Evolutionary conservation across 2,797 vertebrate species (phyloP).

Genomic region (Lerista edwardsae): DNA sequence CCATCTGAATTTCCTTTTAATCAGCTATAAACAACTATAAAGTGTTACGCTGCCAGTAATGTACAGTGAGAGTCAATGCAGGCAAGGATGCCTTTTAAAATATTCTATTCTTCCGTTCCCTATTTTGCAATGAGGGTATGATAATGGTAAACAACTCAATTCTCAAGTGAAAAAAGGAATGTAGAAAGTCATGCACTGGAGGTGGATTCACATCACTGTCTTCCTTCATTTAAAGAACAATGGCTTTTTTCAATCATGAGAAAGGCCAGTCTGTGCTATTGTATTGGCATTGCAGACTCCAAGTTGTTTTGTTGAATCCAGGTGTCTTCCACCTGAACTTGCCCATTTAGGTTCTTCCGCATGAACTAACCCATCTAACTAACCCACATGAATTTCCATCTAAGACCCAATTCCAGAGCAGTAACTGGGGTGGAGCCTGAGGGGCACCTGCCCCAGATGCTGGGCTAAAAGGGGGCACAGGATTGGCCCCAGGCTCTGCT

Average conservation of each 20-base stretch:
- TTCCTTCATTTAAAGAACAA: background rate
- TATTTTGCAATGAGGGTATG: constrained; percentile 55
- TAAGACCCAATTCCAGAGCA: no score
- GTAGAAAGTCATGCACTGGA: background rate
- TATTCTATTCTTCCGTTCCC: constrained; percentile 40
- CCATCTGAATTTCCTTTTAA: constrained; percentile 7
- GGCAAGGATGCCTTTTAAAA: constrained; percentile 7
- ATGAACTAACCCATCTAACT: no score
- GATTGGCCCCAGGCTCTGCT: no score
- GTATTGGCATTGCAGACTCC: background rate
- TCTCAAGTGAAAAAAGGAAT: constrained; percentile 14
- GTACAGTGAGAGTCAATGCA: constrained; percentile 29
- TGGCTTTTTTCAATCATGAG: background rate
- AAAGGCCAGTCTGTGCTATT: background rate
- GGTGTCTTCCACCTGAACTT: background rate
- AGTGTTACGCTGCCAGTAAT: background rate
- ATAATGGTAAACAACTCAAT: constrained; percentile 32
- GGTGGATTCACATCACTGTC: background rate
- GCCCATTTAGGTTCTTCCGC: no score
- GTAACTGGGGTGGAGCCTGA: no score
- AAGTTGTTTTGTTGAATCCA: no score
- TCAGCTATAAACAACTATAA: constrained; percentile 1
- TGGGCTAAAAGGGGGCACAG: no score
- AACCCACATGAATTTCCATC: no score
- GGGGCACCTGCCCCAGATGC: no score